phyloP scores from a whole-genome alignment of 2,113 vertebrate species.

The Eupsittula cactorum region DNA sequence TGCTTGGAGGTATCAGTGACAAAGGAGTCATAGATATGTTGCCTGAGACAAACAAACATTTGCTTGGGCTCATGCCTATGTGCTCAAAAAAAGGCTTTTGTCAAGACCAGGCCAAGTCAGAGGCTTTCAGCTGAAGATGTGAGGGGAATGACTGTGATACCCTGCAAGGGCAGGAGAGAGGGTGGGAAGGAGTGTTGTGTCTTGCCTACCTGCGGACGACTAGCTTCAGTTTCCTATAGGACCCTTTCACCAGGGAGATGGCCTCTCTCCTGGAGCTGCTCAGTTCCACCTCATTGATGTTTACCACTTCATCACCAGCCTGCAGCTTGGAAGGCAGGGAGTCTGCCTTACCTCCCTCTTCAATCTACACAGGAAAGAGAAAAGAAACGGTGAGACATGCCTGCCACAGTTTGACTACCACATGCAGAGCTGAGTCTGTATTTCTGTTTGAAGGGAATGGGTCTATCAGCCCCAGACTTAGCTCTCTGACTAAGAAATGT shows the following conservation, averaged over 20 bases:
- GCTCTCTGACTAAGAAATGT: neutral
- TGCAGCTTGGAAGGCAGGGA: constrained; percentile 78
- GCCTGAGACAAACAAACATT: neutral
- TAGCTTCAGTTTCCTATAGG: constrained; percentile 87
- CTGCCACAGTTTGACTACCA: neutral
- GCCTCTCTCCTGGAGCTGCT: constrained; percentile 90
- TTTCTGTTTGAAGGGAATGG: neutral
- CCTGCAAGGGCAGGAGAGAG: neutral
- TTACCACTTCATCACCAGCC: constrained; percentile 86
- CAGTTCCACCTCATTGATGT: constrained; percentile 88
- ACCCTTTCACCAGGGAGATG: constrained; percentile 90
- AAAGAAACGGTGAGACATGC: neutral
- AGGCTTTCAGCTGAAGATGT: neutral
- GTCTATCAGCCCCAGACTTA: neutral
- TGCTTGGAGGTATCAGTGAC: neutral
- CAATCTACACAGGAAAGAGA: constrained; percentile 76
- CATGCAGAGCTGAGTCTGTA: neutral
- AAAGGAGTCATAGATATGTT: neutral
- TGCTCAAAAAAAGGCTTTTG: neutral
- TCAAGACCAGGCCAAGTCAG: neutral
- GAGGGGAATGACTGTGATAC: neutral
- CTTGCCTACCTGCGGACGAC: constrained; percentile 87
- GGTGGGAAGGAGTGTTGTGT: neutral
- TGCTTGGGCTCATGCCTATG: neutral
- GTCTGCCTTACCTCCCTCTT: constrained; percentile 87